Evolutionary conservation across 2,113 vertebrate species (phyloP).

Genomic region (Phalacrocorax aristotelis): DNA sequence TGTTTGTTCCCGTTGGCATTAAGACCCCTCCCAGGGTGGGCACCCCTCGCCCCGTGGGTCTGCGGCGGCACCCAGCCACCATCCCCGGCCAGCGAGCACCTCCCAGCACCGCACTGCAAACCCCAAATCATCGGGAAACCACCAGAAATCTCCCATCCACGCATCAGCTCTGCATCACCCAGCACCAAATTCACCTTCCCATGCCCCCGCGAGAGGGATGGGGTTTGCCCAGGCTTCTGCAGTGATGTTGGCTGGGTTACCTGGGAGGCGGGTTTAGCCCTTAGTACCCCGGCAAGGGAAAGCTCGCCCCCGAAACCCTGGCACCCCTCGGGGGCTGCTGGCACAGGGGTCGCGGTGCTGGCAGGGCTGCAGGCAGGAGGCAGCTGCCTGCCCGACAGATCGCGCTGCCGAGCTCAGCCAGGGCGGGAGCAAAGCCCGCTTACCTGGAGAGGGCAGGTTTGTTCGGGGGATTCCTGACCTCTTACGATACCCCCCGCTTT

Average conservation of each 20-base stretch:
- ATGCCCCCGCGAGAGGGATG: fast-evolving
- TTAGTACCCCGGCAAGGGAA: not conserved
- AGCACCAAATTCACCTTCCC: not conserved
- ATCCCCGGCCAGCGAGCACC: not conserved
- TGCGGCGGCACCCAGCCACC: not conserved
- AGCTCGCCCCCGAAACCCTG: not conserved
- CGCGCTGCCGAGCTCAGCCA: not conserved
- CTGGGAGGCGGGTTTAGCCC: not conserved
- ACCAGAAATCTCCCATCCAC: not conserved
- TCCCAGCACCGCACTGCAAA: not conserved
- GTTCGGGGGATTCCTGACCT: too few relatives aligned
- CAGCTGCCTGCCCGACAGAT: not conserved
- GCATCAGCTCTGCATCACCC: not conserved
- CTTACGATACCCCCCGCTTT: fast-evolving
- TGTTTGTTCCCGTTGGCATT: not conserved
- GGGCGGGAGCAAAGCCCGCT: not conserved
- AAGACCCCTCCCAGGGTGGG: not conserved
- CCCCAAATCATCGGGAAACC: not conserved
- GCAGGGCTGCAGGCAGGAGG: not conserved
- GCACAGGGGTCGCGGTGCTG: not conserved
- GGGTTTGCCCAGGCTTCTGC: not conserved
- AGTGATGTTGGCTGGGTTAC: not conserved
- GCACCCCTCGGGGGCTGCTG: not conserved
- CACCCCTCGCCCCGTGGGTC: not conserved
- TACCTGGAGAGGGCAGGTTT: too few relatives aligned